Evolutionary conservation across 2,888 invertebrate species (phyloP).

Genomic region (Pseudococcus viburni): DNA sequence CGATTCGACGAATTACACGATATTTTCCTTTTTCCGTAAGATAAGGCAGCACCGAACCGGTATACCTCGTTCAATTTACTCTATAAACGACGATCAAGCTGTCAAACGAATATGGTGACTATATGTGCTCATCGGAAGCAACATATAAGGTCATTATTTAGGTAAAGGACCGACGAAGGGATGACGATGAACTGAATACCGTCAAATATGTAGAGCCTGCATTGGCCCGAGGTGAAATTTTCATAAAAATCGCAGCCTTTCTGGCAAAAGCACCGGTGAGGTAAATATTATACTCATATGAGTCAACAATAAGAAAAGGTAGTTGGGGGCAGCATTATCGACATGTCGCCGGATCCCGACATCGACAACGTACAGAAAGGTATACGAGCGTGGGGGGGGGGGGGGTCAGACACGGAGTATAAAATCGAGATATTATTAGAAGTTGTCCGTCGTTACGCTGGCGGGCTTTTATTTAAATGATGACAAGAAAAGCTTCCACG

Average conservation of each 20-base stretch:
- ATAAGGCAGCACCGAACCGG: no score
- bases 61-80: neutral
- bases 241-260: neutral
- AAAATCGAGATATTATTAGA: constrained; percentile 11
- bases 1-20: neutral
- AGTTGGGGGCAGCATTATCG: no score
- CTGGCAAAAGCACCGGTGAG: neutral
- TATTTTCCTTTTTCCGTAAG: neutral
- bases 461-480: constrained; percentile 33
- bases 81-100: neutral
- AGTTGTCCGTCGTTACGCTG: neutral
- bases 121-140: neutral
- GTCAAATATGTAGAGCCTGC: neutral
- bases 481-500: constrained; percentile 22
- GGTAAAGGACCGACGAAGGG: no score
- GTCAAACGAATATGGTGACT: constrained; percentile 34
- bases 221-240: neutral
- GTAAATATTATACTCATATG: neutral
- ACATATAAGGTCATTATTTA: no score
- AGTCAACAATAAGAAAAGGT: neutral
- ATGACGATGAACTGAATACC: neutral
- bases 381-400: neutral
- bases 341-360: no score
- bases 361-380: no score
- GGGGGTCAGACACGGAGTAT: neutral